phyloP scores from a whole-genome alignment of 2,113 vertebrate genomes.

The Manacus vitellinus region DNA sequence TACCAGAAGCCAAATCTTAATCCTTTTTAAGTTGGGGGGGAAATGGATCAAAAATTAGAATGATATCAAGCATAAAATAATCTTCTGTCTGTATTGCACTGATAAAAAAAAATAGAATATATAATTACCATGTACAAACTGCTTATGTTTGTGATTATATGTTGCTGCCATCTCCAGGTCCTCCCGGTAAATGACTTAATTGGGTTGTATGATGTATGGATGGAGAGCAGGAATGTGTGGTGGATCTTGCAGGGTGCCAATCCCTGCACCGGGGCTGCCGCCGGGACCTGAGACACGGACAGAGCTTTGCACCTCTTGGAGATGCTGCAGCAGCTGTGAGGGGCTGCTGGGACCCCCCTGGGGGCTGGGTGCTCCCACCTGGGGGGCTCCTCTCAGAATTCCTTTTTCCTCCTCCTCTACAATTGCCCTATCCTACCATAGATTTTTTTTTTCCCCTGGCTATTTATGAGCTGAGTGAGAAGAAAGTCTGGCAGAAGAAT shows the following conservation, averaged over 20 bases:
- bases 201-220: constrained; percentile 31
- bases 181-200: constrained; percentile 72
- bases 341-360: neutral
- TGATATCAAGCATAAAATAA: constrained; percentile 80
- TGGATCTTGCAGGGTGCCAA: fast-evolving
- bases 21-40: constrained; percentile 51
- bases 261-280: fast-evolving
- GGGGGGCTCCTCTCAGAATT: fast-evolving
- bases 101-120: constrained; percentile 69
- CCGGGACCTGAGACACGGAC: fast-evolving
- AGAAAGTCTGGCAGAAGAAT: neutral
- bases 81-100: constrained; percentile 72
- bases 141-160: constrained; percentile 78
- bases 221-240: fast-evolving
- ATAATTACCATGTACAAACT: constrained; percentile 74
- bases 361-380: neutral
- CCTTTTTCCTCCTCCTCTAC: neutral
- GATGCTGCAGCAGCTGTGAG: neutral
- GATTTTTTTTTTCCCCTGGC: too few species aligned
- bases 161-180: constrained; percentile 80
- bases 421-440: fast-evolving
- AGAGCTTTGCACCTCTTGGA: neutral
- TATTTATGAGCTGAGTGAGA: neutral
- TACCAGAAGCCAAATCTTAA: constrained; percentile 61
- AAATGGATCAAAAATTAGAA: constrained; percentile 71